These are phyloP conservation scores for Mustela lutreola DNA, from an alignment of 2,113 vertebrate species.

Conservation along the genomic window DNA sequence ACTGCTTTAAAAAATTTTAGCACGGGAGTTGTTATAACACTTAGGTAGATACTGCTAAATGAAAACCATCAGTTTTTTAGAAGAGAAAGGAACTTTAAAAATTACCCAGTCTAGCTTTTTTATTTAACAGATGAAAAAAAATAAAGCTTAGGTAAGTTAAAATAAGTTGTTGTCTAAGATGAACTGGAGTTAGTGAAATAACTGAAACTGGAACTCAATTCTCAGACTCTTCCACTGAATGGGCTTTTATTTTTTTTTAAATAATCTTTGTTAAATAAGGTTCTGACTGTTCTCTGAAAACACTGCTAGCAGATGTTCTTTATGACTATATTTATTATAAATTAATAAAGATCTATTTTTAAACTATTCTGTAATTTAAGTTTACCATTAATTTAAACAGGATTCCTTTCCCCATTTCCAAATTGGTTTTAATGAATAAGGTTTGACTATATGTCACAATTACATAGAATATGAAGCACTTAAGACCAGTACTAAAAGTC, in stretches of 20 bases:
- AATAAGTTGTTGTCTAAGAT: not conserved
- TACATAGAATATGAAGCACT: not conserved
- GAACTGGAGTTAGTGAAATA: slow-evolving; percentile 22
- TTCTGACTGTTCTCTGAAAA: slow-evolving; percentile 46
- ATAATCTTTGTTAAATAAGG: slow-evolving; percentile 52
- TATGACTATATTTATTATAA: not conserved
- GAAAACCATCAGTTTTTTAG: slow-evolving; percentile 29
- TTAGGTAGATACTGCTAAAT: slow-evolving; percentile 3
- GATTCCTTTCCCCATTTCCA: not conserved
- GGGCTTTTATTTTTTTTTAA: not conserved
- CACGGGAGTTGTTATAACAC: not conserved
- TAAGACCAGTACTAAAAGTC: not conserved
- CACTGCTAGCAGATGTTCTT: not conserved
- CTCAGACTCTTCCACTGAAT: not conserved
- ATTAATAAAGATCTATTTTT: not conserved
- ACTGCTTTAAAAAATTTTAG: not conserved
- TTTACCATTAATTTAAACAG: slow-evolving; percentile 38
- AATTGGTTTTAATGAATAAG: not conserved
- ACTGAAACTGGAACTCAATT: slow-evolving; percentile 50
- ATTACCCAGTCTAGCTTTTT: not conserved
- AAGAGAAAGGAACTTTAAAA: slow-evolving; percentile 29
- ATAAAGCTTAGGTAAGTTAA: slow-evolving; percentile 2
- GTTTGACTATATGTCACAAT: slow-evolving; percentile 14
- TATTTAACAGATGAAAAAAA: slow-evolving; percentile 53
- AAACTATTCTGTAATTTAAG: not conserved